Percentiles rank a stretch among this genome's conserved stretches.
Evolutionary conservation across 2,797 vertebrate species (phyloP).

Genomic region (Naso thynnoides): DNA sequence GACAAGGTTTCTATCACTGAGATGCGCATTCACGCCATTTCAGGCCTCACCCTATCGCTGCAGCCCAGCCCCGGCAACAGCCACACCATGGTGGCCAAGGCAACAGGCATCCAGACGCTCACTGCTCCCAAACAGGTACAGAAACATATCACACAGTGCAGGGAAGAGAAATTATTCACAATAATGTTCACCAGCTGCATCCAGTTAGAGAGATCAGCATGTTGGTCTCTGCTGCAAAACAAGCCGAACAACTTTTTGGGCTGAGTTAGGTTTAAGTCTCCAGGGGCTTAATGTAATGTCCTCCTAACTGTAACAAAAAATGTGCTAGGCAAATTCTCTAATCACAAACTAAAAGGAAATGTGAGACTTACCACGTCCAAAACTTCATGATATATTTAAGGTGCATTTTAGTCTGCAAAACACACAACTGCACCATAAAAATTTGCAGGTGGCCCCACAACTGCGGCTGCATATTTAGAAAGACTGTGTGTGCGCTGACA

Average conservation of each 20-base stretch:
- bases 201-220: background rate
- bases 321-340: background rate
- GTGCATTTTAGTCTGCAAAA: constrained; percentile 11
- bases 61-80: constrained; percentile 96
- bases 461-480: constrained; percentile 19
- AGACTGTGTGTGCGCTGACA: background rate
- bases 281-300: too few relatives aligned
- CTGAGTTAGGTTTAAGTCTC: background rate
- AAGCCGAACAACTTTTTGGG: background rate
- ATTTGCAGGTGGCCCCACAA: background rate
- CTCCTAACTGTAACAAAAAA: too few relatives aligned
- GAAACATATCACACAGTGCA: background rate
- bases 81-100: constrained; percentile 96
- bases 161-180: background rate
- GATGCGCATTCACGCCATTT: constrained; percentile 91
- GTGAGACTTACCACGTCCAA: background rate
- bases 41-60: constrained; percentile 91
- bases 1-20: constrained; percentile 96
- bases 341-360: background rate
- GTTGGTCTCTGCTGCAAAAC: background rate
- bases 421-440: background rate
- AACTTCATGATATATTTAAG: constrained; percentile 6
- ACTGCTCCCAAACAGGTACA: constrained; percentile 93
- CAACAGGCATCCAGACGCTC: constrained; percentile 91
- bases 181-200: background rate